Evolutionary conservation across 2,113 vertebrate genomes (phyloP), one percentile per base, ranked within the genome.

Genomic region (Clarias magur): DNA sequence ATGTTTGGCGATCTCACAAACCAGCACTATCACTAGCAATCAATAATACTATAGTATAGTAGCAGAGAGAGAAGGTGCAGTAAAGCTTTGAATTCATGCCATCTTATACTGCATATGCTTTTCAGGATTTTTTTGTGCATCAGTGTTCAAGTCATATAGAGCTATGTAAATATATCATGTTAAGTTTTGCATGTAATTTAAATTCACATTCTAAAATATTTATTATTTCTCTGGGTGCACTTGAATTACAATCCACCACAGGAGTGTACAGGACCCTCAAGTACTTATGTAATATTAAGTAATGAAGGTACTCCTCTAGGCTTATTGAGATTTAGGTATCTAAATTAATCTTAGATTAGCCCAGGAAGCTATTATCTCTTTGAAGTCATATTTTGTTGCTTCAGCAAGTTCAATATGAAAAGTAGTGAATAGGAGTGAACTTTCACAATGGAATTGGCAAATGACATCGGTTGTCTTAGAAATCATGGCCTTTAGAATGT

Each of bases 311-410:
- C 78, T 82, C 80, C 48, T 54, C 48, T 60, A 42, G 80, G 62
- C 27, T 85, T 90, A 85, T 68, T 80, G 25, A 81, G 83, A 88
- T 57, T n/a, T 38, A 87, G 86, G 82, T 84, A 87, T 88, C 68
- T 82, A 53, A 86, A 87, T 88, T 85, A 91, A 90, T 79, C 88
- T 86, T 78, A 68, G 83, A 83, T 90, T 87, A 86, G 75, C 75
- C 84, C 17, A 82, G 87, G 93, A 91, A 91, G 90, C 88, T 63
- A 78, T 83, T 70, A 63, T 38, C 57, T 11, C 56, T 83, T 83
- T 85, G 86, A 88, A 86, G 89, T 90, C 91, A 13, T 63, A 56
- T 38, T 84, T 83, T 88, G 42, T 53, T 59, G 89, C 73, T 88
- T 63, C 53, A 80, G 27, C 89, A 89, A 86, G 88, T 91, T 89